Base-by-base conservation (phyloP, 1,140 invertebrate genomes). In the Brachionus manjavacas region DNA sequence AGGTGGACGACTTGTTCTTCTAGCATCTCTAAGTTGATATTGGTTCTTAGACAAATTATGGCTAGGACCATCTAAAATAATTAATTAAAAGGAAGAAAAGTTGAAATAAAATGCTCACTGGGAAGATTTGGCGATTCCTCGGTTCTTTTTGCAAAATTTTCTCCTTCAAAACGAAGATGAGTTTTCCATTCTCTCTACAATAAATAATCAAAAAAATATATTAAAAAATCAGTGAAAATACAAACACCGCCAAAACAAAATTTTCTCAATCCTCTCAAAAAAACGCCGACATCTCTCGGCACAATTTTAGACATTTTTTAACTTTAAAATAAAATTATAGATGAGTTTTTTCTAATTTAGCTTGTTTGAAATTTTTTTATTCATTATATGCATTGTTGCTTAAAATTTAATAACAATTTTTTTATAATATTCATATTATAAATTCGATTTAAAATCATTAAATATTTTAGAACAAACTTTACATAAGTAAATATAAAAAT, bases 111-210 rank as follows among this genome's bases (percentile, higher is more conserved):
- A 64, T 64, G 16, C 28, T 64, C 64, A 81, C 79, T 64, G 1
- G 79, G 79, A 12, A 81, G 35, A 20, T 2, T 14, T 3, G 79
- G n/a, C 12, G 20, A 1, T 20, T 25, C 25, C 11, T 81, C 35
- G 7, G 1, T 23, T 81, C 79, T 60, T 35, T 8, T 11, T 39
- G 79, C n/a, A 46, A 81, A 81, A 39, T 60, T 64, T 25, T 64
- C 6, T n/a, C 41, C 79, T 35, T 81, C 79, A n/a, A 81, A 81
- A 35, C 79, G 79, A 6, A 81, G n/a, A 68, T 81, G 79, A 3
- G 79, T 81, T 64, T 81, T 41, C 31, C 31, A 68, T 35, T 81
- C 79, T 64, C 79, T 39, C 79, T 81, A 52, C 1, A 64, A 52
- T 25, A 16, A 16, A 20, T 23, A 41, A 81, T 81, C 64, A 46